Conservation (phyloP, 2,888 invertebrate genomes). For the Dendrolimus houi region DNA sequence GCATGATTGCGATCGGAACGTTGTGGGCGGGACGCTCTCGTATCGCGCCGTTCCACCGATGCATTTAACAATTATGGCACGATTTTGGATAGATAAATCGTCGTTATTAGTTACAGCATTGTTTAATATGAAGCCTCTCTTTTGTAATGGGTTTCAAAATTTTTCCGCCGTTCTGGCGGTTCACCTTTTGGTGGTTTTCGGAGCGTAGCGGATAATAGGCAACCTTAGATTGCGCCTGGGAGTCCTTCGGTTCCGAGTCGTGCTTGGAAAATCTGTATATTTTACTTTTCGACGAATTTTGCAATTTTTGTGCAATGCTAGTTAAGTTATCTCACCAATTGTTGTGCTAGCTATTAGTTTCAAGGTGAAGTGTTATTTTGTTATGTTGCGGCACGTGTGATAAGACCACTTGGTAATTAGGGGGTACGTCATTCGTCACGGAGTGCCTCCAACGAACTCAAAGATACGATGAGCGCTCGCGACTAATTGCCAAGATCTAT, state of each 20-base stretch:
- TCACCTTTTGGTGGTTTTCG: constrained; percentile 72
- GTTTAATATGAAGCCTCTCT: constrained; percentile 67
- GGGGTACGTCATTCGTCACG: constrained; percentile 20
- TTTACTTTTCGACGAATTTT: constrained; percentile 49
- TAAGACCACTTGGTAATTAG: background rate
- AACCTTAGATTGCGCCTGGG: constrained; percentile 66
- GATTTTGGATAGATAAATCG: constrained; percentile 66
- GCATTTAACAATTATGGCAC: constrained; percentile 18
- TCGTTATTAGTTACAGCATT: constrained; percentile 67
- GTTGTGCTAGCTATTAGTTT: constrained; percentile 34
- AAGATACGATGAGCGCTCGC: constrained; percentile 34
- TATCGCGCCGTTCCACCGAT: constrained; percentile 11
- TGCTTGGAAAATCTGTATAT: constrained; percentile 67
- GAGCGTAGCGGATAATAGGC: constrained; percentile 74
- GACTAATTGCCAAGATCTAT: constrained; percentile 43
- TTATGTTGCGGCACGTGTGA: constrained; percentile 6
- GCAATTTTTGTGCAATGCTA: constrained; percentile 45
- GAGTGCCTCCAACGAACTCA: constrained; percentile 24
- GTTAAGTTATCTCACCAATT: constrained; percentile 39
- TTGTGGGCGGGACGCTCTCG: constrained; percentile 20
- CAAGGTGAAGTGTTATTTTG: constrained; percentile 23
- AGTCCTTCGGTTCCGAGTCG: constrained; percentile 62
- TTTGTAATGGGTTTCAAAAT: constrained; percentile 70
- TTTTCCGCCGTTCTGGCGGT: constrained; percentile 65
- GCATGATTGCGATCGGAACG: constrained; percentile 22